Evolutionary conservation across 2,797 vertebrate genomes (phyloP), one percentile per base, ranked within the genome.

Genomic region (Chaetophractus vellerosus): DNA sequence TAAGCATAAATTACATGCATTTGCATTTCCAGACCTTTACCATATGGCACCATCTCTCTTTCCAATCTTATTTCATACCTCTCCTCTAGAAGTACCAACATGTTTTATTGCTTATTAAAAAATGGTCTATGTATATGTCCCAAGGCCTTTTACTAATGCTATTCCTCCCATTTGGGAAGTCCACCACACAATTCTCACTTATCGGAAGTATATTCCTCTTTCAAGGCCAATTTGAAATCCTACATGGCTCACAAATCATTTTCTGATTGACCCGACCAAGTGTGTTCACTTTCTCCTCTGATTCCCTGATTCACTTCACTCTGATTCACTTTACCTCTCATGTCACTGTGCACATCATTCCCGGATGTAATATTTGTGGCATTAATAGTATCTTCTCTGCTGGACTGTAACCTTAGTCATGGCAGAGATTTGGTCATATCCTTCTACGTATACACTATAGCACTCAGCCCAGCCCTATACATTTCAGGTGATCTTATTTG

Each of bases 51-150:
- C 18, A 55, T 33, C 71, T 81, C 83, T 71, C 36, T 69, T 79
- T 69, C 52, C 79, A 89, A 78, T 28, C 75, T 87, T 24, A 1
- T 45, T 94, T 96, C 87, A 78, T 83, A 89, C 28, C 2, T 89
- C 28, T 92, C 76, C 26, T 80, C 71, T 84, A 2, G 76, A 87
- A 93, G 63, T 26, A 68, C 57, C 87, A 88, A 82, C 81, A 90
- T 50, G 76, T 36, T 66, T 66, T 59, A n/a, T 48, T 81, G 87
- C 66, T 94, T 69, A 36, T 76, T 69, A 31, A n/a, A 16, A 74
- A 63, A 14, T 4, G 48, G 14, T 79, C 36, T 41, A 26, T 52
- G 38, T 81, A n/a, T 45, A 45, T 76, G 59, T 38, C 28, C 83
- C 1, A 1, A 6, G 6, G 81, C 26, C 78, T 93, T 84, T 71